A percentile compares a stretch with the other conserved stretches of the same genome.
Evolutionary conservation across 2,797 vertebrate genomes (phyloP).

Genomic region (Sebastes hubbsi): DNA sequence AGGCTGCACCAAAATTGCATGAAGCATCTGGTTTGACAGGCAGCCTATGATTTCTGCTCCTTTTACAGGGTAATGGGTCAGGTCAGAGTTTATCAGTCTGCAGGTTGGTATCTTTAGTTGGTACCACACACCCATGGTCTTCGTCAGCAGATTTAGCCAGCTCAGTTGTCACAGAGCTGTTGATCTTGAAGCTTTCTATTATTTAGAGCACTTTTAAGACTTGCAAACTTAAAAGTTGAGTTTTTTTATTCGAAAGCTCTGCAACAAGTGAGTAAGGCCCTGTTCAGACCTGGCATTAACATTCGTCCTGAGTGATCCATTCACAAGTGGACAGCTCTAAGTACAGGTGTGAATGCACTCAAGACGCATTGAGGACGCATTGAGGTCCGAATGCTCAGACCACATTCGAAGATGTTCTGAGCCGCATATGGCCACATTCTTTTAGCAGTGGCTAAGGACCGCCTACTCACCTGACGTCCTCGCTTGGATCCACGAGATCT

Average conservation of each 20-base stretch:
- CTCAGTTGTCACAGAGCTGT: not conserved
- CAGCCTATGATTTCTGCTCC: slow-evolving; percentile 3
- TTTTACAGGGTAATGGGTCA: not conserved
- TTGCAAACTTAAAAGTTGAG: not conserved
- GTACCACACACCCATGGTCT: not conserved
- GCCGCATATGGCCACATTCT: too few species aligned
- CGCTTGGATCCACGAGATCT: too few species aligned
- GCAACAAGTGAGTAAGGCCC: too few species aligned
- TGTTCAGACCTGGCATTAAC: too few species aligned
- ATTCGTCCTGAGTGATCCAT: too few species aligned
- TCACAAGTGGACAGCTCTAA: too few species aligned
- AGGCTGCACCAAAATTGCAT: not conserved
- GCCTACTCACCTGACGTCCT: too few species aligned
- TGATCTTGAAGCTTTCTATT: not conserved
- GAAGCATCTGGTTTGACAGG: not conserved
- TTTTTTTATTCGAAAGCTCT: not conserved
- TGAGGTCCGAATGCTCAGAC: too few species aligned
- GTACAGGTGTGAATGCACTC: too few species aligned
- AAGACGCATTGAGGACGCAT: too few species aligned
- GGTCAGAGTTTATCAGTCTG: slow-evolving; percentile 3
- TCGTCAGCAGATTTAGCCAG: not conserved
- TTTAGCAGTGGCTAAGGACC: too few species aligned
- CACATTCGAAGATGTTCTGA: too few species aligned
- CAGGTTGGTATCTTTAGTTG: not conserved
- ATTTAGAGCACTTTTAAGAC: not conserved